Percentiles rank a stretch among this genome's conserved stretches.
phyloP scores from a whole-genome alignment of 1,140 invertebrate genomes.

The Lepidurus apus region DNA sequence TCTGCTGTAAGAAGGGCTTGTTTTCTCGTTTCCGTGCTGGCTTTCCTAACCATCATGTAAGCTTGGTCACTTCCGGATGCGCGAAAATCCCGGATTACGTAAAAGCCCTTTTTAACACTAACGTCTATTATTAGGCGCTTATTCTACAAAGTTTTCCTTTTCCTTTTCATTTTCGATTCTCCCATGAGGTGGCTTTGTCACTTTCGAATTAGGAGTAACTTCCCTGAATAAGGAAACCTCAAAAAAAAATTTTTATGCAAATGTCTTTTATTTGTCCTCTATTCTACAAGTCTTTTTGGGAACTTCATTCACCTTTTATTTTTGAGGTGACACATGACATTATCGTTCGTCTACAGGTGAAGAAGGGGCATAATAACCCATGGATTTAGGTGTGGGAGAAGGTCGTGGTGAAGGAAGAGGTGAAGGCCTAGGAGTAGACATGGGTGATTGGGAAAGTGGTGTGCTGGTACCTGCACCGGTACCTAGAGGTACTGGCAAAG shows the following conservation, averaged over 20 bases:
- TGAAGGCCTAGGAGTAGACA: background rate
- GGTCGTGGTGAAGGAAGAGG: conserved; percentile 6
- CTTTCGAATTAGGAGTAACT: too few species aligned
- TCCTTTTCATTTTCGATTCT: too few species aligned
- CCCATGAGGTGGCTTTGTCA: too few species aligned
- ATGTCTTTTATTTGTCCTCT: too few species aligned
- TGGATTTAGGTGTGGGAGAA: background rate
- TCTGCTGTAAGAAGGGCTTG: background rate
- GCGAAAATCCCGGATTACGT: conserved; percentile 1
- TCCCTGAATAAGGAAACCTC: too few species aligned
- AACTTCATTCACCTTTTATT: background rate
- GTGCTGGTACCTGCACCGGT: background rate
- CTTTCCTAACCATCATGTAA: background rate
- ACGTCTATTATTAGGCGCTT: background rate
- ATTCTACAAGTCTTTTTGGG: too few species aligned
- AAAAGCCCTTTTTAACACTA: background rate
- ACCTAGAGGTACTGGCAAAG: conserved; percentile 31
- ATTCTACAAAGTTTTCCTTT: background rate
- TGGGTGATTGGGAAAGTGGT: background rate
- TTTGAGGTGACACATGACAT: background rate
- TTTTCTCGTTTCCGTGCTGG: background rate
- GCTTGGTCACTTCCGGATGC: conserved; percentile 6
- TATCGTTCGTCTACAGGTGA: background rate
- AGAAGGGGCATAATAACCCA: background rate
- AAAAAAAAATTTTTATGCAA: too few species aligned